phyloP scores from a whole-genome alignment of 2,888 invertebrate species.

The Caenorhabditis imperialis region DNA sequence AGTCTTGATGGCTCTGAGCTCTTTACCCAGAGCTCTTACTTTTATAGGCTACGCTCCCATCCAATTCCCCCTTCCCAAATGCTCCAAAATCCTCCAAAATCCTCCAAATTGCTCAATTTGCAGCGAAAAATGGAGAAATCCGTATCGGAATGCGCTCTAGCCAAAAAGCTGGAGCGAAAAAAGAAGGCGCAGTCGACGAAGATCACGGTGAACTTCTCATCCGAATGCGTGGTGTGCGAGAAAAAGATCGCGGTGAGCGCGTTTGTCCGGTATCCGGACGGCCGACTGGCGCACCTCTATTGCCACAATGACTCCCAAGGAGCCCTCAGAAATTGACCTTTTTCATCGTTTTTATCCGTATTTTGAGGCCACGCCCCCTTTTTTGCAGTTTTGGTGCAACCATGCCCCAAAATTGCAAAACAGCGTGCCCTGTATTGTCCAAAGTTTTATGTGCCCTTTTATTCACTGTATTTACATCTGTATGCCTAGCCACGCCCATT shows the following conservation, averaged over 20 bases:
- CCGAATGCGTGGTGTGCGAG: constrained; percentile 91
- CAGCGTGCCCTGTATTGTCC: background rate
- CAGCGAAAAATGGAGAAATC: constrained; percentile 58
- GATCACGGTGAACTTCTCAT: constrained; percentile 88
- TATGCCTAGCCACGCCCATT: background rate
- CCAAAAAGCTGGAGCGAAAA: constrained; percentile 84
- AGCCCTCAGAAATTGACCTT: constrained; percentile 11
- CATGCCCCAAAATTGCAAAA: background rate
- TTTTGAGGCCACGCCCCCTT: background rate
- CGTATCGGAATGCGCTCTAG: constrained; percentile 79
- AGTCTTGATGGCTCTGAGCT: too few species aligned
- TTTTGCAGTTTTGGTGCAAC: constrained; percentile 1
- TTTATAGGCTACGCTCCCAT: background rate
- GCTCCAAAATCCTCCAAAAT: too few species aligned
- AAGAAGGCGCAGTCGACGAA: constrained; percentile 88
- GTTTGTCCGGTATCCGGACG: constrained; percentile 90
- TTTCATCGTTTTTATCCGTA: constrained; percentile 10
- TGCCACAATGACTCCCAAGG: constrained; percentile 81
- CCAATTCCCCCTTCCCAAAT: too few species aligned
- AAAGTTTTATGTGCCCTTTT: constrained; percentile 32
- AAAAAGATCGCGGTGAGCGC: constrained; percentile 95
- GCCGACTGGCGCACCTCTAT: constrained; percentile 92
- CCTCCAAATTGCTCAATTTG: constrained; percentile 21
- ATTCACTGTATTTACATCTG: constrained; percentile 2
- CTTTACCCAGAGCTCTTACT: background rate